Evolutionary conservation across 2,888 invertebrate species (phyloP), one percentile per base, ranked within the genome.

Genomic region (Tetanocera ferruginea): DNA sequence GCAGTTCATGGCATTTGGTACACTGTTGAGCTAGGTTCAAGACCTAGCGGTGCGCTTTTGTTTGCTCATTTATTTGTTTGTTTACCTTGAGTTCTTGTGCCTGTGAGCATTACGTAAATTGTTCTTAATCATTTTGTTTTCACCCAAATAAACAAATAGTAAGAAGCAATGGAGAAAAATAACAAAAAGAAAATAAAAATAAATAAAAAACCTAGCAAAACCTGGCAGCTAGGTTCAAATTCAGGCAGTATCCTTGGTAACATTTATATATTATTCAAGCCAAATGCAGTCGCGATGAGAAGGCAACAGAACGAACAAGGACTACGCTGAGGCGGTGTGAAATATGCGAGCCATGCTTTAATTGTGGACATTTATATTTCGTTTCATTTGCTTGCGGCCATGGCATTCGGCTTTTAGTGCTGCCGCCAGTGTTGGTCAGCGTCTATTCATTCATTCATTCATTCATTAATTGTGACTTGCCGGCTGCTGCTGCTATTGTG

Each of bases 301-400:
- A 49, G 8, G 57, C 62, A 28, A 28, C 28, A 52, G 62, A 17
- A 28, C 6, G 1, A 14, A 9, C 25, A 17, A 11, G 31, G 31
- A 9, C 64, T 28, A 31, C 6, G 34, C 14, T 55, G 55, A n/a
- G 25, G 51, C 25, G 43, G 69, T 23, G 69, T 49, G 11, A 49
- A 69, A 49, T 23, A 9, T 31, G 71, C 55, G 34, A 5, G 71
- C 34, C 75, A 28, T 55, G 67, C 66, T 75, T 75, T 75, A 66
- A 75, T 75, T 75, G 75, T 55, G 55, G 37, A 67, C 66, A 67
- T 75, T 67, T 75, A 67, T 66, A 51, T 67, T 75, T 66, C 75
- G 66, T 75, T 75, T 52, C 66, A 75, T 75, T 75, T 75, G 66
- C 75, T 66, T 75, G 75, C 25, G 75, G 75, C 66, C 37, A 37